Evolutionary conservation across 1,140 invertebrate genomes (phyloP).

Genomic region (Tribolium castaneum): DNA sequence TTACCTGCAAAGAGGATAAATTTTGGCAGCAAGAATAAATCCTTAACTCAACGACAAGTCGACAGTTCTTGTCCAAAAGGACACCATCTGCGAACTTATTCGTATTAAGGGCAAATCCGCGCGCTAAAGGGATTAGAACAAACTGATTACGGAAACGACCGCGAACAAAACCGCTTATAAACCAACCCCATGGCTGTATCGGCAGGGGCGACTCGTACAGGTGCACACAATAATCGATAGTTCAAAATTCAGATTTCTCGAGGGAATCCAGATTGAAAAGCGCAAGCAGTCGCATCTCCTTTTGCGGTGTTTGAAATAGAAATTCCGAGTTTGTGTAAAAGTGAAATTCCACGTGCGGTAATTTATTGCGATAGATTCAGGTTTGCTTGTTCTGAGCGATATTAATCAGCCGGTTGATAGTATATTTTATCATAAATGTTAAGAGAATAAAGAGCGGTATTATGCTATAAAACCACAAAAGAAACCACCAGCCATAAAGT

Average conservation of each 20-base stretch:
- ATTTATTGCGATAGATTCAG: not conserved
- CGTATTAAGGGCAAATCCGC: conserved; percentile 1
- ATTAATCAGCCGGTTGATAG: not conserved
- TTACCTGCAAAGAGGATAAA: not conserved
- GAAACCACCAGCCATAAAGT: conserved; percentile 13
- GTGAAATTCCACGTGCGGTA: not conserved
- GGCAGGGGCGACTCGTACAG: conserved; percentile 30
- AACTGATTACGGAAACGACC: conserved; percentile 39
- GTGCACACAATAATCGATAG: conserved; percentile 18
- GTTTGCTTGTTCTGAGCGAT: not conserved
- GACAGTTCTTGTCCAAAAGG: not conserved
- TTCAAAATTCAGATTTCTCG: not conserved
- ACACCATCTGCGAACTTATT: conserved; percentile 3
- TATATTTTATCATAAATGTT: conserved; percentile 11
- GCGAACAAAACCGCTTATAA: conserved; percentile 38
- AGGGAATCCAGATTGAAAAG: not conserved
- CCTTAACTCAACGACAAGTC: not conserved
- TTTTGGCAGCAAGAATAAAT: not conserved
- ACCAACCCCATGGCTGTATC: conserved; percentile 19
- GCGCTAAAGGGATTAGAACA: conserved; percentile 32
- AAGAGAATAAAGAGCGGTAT: not conserved
- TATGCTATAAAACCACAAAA: not conserved
- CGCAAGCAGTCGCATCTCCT: no score
- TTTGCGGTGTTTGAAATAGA: not conserved
- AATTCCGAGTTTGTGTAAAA: not conserved